Evolutionary conservation across 2,113 vertebrate species (phyloP), one percentile per base, ranked within the genome.

Genomic region (Physeter macrocephalus): DNA sequence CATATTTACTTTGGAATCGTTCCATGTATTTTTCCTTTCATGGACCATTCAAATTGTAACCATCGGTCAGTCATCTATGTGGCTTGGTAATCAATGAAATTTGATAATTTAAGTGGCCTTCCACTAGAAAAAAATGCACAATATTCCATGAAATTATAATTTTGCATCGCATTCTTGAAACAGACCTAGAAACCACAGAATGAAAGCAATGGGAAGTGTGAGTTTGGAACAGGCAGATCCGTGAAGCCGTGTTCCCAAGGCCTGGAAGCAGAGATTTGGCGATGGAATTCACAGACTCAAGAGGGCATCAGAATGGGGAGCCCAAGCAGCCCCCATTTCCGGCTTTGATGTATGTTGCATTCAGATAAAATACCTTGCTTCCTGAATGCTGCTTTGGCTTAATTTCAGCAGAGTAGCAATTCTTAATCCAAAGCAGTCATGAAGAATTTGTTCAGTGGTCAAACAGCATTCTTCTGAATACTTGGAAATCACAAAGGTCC

Each of bases 81-180:
- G 59, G 46, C 74, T 78, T 78, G 67, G 89, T 92, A 78, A 93
- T 92, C 82, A 93, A 94, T 94, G 93, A 95, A 94, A 96, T 83
- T 43, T 57, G 83, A 90, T 87, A 31, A 87, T 95, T 95, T 97
- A 41, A 87, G 52, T 88, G 86, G n/a, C 31, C 71, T 97, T 89
- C 66, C 64, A 27, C 90, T 96, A 93, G 88, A 93, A 88, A 80
- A 43, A 96, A 95, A 97, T 96, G 69, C 41, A n/a, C 94, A 95
- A 90, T 78, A 91, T n/a, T 96, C 78, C 93, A 97, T 94, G 86
- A 97, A 97, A 96, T 97, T 72, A 69, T 91, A 97, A 96, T 96
- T 97, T 92, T 93, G 89, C 46, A 80, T 69, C 84, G 74, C 80
- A 71, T 98, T 98, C 96, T 97, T 96, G 90, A 97, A 94, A 96